Base-by-base conservation (phyloP, 1,140 invertebrate genomes). In the Drosophila lacertosa region DNA sequence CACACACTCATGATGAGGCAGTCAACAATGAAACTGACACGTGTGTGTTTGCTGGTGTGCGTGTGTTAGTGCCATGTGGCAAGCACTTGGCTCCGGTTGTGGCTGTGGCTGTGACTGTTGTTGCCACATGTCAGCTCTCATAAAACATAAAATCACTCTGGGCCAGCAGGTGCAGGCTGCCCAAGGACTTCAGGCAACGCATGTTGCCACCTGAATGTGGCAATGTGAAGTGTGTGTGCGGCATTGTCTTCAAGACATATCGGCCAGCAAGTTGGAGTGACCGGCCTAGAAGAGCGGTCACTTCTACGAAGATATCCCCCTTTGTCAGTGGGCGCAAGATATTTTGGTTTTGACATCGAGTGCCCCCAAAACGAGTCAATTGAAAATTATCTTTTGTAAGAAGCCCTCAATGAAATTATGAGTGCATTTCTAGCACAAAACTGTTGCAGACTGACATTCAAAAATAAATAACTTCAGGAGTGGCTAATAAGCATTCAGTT, bases 111-210 rank as follows among this genome's bases (percentile, higher is more conserved):
- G 42, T 73, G 75, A 58, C 80, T 83, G 82, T 60, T 79, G 79
- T 80, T 84, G 81, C 73, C 81, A 80, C 64, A 84, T 84, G 81
- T 88, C 81, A 86, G 73, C 73, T 86, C 68, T 86, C 77, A 86
- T 88, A 81, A 81, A 88, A 88, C 82, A 74, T 88, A 74, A 79
- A 86, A 81, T 86, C 81, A 88, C 77, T 88, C 65, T 77, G 74
- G 58, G 32, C 60, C 50, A n/a, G 72, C 76, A 67, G 68, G 40
- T 67, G 64, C 55, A 60, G 40, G 40, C 51, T 54, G 39, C 39
- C 54, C 32, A 7, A 39, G 35, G 26, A 51, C 35, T 63, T 54
- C 24, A 55, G n/a, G 42, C 32, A 13, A 54, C 67, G 47, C 50
- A 70, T 24, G 10, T 57, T 65, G 59, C 39, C 58, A 63, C 20